Evolutionary conservation across 2,797 vertebrate species (phyloP).

Genomic region (Nyctalus aviator): DNA sequence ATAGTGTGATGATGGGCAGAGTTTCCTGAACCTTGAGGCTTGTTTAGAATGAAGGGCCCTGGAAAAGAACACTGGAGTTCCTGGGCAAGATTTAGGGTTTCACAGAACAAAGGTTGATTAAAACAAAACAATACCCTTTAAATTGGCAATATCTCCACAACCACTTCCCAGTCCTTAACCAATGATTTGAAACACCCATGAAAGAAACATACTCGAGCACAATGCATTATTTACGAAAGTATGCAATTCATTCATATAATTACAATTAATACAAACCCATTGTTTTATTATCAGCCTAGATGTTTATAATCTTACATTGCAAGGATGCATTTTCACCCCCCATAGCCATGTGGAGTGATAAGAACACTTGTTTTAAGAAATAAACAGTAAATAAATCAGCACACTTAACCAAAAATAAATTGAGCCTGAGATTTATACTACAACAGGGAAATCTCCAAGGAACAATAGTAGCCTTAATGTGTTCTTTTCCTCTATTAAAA

Average conservation of each 20-base stretch:
- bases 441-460: background rate
- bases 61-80: background rate
- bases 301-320: background rate
- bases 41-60: too few relatives aligned
- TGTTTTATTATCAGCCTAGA: background rate
- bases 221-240: background rate
- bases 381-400: constrained; percentile 26
- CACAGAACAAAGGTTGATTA: background rate
- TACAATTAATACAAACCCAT: background rate
- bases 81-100: background rate
- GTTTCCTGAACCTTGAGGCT: background rate
- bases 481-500: background rate
- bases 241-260: background rate
- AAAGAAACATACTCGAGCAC: background rate
- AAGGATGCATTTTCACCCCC: background rate
- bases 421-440: background rate
- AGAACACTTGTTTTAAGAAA: constrained; percentile 32
- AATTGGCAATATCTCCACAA: background rate
- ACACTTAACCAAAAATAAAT: background rate
- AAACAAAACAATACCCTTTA: background rate
- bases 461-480: background rate
- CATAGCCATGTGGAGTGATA: background rate
- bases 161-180: background rate
- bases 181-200: background rate
- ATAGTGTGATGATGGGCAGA: background rate